Base-by-base conservation (phyloP, 2,797 vertebrate genomes). In the Tinamus major region DNA sequence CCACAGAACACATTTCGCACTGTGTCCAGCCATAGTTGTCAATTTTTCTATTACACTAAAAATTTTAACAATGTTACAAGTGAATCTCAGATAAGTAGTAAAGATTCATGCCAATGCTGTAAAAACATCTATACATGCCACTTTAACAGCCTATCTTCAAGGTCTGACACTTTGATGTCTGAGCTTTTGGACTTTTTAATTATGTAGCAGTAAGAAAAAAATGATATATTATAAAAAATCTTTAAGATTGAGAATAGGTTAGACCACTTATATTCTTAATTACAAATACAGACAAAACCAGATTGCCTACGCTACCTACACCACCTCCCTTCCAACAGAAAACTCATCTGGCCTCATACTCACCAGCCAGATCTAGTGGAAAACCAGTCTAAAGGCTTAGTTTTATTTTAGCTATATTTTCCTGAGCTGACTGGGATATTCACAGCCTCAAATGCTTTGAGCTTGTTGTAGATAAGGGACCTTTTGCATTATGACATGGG, bases 311-410 rank as follows among this genome's bases (percentile, higher is more conserved):
- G 44, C 83, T 86, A 70, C 80, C 82, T 88, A 86, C 67, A 77
- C 79, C 90, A 90, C 90, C 93, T 90, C 86, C 89, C 19, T 14
- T 42, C 10, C 77, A 92, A 35, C 67, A 53, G 71, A 82, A 69
- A 74, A 72, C 92, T 94, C 86, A 82, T 68, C 51, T 59, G 88
- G 84, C 92, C 89, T 63, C 68, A 44, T 17, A 78, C 71, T 51
- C 85, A 86, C 68, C 92, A 79, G 41, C 75, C 93, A 79, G 37
- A 77, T 74, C 79, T 53, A 19, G 48, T 7, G 46, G 29, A 55
- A 79, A 90, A 74, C 74, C 9, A 2, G 41, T 41, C n/a, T 2
- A 58, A 70, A 79, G 87, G n/a, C 86, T 27, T 23, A 10, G 19
- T 49, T 77, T 70, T 46, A 13, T 61, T 68, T 71, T 0, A 53